These are phyloP conservation scores for Lucilia sericata DNA, from an alignment of 1,140 invertebrate genomes.

Conservation along the genomic window DNA sequence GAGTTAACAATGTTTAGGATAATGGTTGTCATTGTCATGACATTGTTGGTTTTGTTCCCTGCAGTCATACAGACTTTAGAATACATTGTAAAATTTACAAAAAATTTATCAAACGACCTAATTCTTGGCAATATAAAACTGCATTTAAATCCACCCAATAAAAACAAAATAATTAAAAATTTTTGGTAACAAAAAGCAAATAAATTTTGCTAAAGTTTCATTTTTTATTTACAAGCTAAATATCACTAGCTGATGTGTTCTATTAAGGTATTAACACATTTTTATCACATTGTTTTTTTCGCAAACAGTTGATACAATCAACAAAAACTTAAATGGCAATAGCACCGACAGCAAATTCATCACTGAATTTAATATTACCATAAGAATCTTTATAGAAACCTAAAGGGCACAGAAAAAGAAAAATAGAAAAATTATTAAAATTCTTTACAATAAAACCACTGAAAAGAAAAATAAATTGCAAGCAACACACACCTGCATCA, in stretches of 20 bases:
- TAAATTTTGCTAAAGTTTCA: background rate
- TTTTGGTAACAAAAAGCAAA: background rate
- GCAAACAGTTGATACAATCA: background rate
- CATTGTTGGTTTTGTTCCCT: no score
- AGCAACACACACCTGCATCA: slow-evolving; percentile 59
- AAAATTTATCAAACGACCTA: no score
- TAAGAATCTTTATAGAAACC: slow-evolving; percentile 43
- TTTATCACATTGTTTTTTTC: background rate
- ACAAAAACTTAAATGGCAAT: slow-evolving; percentile 36
- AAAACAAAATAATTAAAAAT: background rate
- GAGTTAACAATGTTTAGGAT: no score
- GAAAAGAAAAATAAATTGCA: no score
- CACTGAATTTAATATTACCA: slow-evolving; percentile 43
- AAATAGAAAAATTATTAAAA: slow-evolving; percentile 32
- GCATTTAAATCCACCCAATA: no score
- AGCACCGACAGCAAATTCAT: slow-evolving; percentile 43
- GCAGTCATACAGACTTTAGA: no score
- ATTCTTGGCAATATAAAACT: no score
- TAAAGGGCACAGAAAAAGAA: slow-evolving; percentile 1
- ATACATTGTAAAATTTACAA: no score
- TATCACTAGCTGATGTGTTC: background rate
- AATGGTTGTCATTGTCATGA: no score
- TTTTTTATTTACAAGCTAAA: background rate
- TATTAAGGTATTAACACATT: background rate
- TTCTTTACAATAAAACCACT: slow-evolving; percentile 44